Percentiles rank a stretch among this genome's conserved stretches.
Conservation (phyloP, 2,888 invertebrate species). For the Harpalus rubripes region DNA sequence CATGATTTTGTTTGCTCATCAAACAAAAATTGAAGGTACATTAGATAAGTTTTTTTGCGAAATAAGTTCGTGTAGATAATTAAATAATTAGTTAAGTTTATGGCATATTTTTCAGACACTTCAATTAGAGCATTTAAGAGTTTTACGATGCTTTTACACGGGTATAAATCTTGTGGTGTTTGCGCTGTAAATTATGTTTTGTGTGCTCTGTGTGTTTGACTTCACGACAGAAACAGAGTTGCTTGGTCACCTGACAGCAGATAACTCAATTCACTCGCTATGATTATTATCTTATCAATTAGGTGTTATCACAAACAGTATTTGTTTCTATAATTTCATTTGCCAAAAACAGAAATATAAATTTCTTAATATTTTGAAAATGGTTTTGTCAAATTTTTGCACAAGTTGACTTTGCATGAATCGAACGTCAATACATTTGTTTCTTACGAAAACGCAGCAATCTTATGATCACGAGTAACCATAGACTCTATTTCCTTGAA, state of each 20-base stretch:
- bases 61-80: neutral
- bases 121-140: constrained; percentile 47
- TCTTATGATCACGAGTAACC: no score
- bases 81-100: neutral
- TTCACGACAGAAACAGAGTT: neutral
- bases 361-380: no score
- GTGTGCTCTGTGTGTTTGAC: constrained; percentile 20
- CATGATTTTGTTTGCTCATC: neutral
- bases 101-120: constrained; percentile 36
- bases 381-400: no score
- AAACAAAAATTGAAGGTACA: neutral
- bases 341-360: neutral
- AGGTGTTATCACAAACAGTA: neutral
- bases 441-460: no score
- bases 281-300: neutral
- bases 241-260: constrained; percentile 15
- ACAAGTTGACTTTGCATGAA: no score
- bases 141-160: constrained; percentile 31
- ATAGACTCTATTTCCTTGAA: no score
- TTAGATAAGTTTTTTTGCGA: neutral
- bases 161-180: constrained; percentile 43
- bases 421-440: no score
- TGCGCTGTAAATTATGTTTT: constrained; percentile 37
- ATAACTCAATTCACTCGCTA: neutral
- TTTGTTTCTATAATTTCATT: neutral